These are phyloP conservation scores for Eptesicus fuscus DNA, from an alignment of 2,113 vertebrate species.

Conservation along the genomic window DNA sequence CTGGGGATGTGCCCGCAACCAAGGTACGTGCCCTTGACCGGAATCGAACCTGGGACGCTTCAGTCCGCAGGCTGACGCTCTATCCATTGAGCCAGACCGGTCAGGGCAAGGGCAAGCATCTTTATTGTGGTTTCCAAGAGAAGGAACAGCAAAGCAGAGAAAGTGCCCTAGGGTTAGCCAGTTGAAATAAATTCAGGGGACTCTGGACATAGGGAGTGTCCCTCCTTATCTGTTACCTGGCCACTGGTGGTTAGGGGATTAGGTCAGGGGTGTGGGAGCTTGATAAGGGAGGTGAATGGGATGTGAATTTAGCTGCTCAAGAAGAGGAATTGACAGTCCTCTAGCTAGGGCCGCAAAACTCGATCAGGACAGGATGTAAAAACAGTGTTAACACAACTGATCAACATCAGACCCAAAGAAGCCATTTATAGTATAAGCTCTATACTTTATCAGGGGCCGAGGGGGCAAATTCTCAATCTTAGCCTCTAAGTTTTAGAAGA, in stretches of 20 bases:
- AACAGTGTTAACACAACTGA: not conserved
- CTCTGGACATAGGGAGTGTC: rapidly evolving
- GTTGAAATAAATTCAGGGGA: not conserved
- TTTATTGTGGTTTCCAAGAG: not conserved
- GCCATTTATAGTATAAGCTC: not conserved
- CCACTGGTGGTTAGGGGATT: not conserved
- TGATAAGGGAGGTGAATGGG: not conserved
- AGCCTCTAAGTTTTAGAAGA: not conserved
- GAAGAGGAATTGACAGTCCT: not conserved
- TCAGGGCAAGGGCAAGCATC: rapidly evolving
- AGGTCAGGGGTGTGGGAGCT: not conserved
- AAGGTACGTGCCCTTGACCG: too few species aligned
- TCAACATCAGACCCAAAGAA: not conserved
- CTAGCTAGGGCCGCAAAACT: not conserved
- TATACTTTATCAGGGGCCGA: not conserved
- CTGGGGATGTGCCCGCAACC: too few species aligned
- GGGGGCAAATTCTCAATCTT: not conserved
- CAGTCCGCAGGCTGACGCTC: too few species aligned
- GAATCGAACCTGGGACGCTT: too few species aligned
- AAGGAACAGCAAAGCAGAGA: not conserved
- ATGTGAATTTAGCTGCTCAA: not conserved
- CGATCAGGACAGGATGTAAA: not conserved
- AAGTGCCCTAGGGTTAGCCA: not conserved
- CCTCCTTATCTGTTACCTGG: not conserved
- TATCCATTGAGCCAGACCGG: too few species aligned